Base-by-base conservation (phyloP, 2,113 vertebrate genomes). In the Perca flavescens region DNA sequence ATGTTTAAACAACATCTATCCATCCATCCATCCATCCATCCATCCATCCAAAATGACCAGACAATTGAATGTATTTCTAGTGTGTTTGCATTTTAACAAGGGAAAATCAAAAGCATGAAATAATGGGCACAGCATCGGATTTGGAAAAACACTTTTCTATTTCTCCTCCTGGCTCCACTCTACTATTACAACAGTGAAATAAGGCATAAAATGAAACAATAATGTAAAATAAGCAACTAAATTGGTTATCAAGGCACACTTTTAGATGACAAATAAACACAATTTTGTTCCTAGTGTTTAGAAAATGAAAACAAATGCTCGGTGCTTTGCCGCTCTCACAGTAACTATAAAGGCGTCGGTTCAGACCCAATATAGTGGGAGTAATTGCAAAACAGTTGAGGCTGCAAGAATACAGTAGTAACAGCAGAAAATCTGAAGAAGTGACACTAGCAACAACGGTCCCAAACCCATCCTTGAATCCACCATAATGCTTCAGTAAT, bases 321-420 rank as follows among this genome's bases (percentile, higher is more conserved):
- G 1, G 60, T 65, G 50, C 74, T 82, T 66, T 3, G 15, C 53
- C 17, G 21, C 79, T 57, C 70, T 75, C 65, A 75, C 76, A 76
- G 63, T 56, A 63, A 74, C 78, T 65, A 21, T 65, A 72, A 73
- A 49, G 58, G 61, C 28, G 3, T 5, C 54, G 47, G 62, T 58
- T 73, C 58, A 4, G 46, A 40, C 31, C 3, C 67, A 74, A 47
- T 69, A 73, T 7, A 34, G 36, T 63, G 34, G 5, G 5, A 65
- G 52, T 84, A 61, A 79, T 60, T 83, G 83, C 52, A 75, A 83
- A 80, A 80, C 65, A 74, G 73, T 74, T 77, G 85, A 84, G 74
- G 67, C 58, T 84, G 64, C 65, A 77, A 74, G 80, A 82, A 81
- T 57, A 80, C n/a, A 71, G 25, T 53, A n/a, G 50, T 63, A 53